A percentile compares a stretch with the other conserved stretches of the same genome.
phyloP scores from a whole-genome alignment of 2,888 invertebrate genomes.

The Muscina levida region DNA sequence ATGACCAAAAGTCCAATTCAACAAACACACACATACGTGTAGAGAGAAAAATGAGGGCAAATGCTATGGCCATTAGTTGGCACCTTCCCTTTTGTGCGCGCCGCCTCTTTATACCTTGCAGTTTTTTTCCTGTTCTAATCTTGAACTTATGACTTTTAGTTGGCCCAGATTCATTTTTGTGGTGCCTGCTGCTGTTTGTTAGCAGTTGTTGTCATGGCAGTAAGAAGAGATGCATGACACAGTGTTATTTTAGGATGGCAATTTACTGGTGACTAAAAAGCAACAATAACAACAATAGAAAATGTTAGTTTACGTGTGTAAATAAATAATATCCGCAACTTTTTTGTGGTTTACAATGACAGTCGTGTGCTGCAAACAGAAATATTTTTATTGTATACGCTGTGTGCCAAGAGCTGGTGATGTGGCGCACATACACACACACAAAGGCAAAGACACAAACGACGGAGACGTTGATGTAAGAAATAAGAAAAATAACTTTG shows the following conservation, averaged over 20 bases:
- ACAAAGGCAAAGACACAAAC: no score
- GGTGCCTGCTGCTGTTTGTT: no score
- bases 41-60: constrained; percentile 51
- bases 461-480: no score
- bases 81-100: constrained; percentile 41
- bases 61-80: constrained; percentile 53
- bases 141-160: constrained; percentile 53
- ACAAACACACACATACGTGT: no score
- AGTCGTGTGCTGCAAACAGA: no score
- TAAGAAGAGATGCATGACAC: background rate
- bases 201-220: background rate
- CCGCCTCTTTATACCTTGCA: no score
- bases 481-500: no score
- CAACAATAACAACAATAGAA: constrained; percentile 38
- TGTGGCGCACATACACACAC: no score
- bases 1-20: no score
- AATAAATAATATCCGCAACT: background rate
- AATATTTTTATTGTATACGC: no score
- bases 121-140: background rate
- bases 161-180: constrained; percentile 33
- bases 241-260: background rate
- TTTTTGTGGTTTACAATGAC: background rate
- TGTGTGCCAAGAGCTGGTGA: no score
- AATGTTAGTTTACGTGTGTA: background rate
- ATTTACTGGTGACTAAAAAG: constrained; percentile 22